phyloP scores from a whole-genome alignment of 2,888 invertebrate genomes.

The Drosophila meridiana region DNA sequence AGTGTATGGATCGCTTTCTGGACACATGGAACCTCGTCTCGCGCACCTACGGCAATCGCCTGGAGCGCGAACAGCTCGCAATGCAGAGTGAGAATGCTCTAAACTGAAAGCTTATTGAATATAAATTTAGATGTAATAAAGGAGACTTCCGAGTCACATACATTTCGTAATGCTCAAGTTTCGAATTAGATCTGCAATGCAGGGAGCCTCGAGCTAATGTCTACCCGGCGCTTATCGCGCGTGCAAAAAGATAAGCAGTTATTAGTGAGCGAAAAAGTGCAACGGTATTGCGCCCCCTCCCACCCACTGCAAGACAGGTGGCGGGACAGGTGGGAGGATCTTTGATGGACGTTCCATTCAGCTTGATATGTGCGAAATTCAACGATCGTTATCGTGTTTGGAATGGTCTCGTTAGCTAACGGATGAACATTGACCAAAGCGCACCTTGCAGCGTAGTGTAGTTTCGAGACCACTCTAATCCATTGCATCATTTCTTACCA shows the following conservation, averaged over 20 bases:
- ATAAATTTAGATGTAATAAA: constrained; percentile 35
- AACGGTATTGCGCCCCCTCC: neutral
- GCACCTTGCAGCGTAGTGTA: constrained; percentile 72
- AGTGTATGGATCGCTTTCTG: constrained; percentile 99
- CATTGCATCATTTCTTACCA: constrained; percentile 77
- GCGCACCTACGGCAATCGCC: constrained; percentile 93
- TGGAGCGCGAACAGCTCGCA: constrained; percentile 89
- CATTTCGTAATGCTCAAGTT: neutral
- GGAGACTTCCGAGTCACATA: neutral
- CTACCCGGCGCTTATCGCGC: constrained; percentile 30
- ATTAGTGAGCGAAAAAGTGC: constrained; percentile 29
- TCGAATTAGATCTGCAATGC: constrained; percentile 8
- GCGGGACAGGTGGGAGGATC: constrained; percentile 14
- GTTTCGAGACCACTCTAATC: constrained; percentile 85
- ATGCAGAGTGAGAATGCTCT: constrained; percentile 22
- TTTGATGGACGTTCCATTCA: constrained; percentile 27
- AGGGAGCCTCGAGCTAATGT: neutral
- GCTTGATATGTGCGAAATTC: constrained; percentile 68
- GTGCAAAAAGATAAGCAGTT: constrained; percentile 48
- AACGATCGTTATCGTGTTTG: constrained; percentile 84
- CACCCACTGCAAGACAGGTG: constrained; percentile 20
- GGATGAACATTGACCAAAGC: constrained; percentile 63
- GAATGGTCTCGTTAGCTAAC: constrained; percentile 86
- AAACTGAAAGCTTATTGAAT: constrained; percentile 18
- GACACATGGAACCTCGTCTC: constrained; percentile 98